Conservation (phyloP, 2,113 vertebrate species). For the Hippocampus mohnikei region DNA sequence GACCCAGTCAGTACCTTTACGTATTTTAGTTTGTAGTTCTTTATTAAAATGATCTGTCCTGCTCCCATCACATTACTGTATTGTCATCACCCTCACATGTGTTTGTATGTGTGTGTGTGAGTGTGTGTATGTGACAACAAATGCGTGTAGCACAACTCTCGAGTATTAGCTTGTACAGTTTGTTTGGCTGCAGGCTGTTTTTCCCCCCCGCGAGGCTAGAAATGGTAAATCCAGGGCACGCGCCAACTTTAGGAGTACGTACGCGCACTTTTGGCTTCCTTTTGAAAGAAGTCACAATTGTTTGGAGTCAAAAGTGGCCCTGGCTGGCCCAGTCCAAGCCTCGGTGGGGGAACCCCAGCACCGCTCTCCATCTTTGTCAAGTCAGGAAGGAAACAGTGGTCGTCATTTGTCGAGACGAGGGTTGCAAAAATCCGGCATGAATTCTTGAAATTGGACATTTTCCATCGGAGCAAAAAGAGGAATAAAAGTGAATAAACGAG, state of each 20-base stretch:
- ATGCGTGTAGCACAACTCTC: constrained; percentile 33
- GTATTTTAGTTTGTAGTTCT: constrained; percentile 35
- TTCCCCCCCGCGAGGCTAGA: constrained; percentile 43
- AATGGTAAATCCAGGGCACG: constrained; percentile 36
- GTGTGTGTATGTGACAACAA: constrained; percentile 2
- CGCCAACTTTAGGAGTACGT: background rate
- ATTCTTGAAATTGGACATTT: background rate
- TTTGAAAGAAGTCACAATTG: background rate
- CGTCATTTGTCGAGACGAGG: constrained; percentile 10
- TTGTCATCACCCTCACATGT: constrained; percentile 54
- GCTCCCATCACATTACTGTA: constrained; percentile 61
- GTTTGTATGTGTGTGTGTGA: constrained; percentile 10
- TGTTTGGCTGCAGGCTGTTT: constrained; percentile 7
- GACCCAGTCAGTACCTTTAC: background rate
- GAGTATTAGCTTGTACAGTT: constrained; percentile 36
- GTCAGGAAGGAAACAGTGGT: constrained; percentile 39
- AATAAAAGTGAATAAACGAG: too few species aligned
- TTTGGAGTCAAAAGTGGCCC: constrained; percentile 31
- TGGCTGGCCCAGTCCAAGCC: constrained; percentile 34
- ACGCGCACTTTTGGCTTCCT: background rate
- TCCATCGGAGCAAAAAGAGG: too few species aligned
- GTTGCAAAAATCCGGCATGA: background rate
- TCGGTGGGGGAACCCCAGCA: constrained; percentile 37
- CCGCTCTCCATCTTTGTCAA: constrained; percentile 10
- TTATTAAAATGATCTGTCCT: constrained; percentile 74